Percentiles rank a stretch among this genome's conserved stretches.
These are phyloP conservation scores for Montifringilla adamsi DNA, from an alignment of 2,113 vertebrate genomes.

Conservation along the genomic window DNA sequence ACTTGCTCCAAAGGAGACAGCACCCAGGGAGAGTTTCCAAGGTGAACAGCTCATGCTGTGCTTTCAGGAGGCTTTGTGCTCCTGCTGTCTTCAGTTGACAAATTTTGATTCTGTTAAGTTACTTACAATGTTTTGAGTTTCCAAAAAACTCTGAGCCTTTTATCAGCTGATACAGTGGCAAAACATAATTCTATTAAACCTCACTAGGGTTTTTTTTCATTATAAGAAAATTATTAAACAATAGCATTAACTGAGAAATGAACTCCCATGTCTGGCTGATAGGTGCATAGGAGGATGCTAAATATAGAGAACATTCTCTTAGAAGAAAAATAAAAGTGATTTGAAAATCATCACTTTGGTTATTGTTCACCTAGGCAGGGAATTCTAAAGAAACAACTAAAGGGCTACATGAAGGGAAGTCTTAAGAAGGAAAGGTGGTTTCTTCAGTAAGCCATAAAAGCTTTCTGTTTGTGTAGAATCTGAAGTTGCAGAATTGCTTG, in stretches of 20 bases:
- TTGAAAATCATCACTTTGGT: conserved; percentile 34
- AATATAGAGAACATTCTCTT: conserved; percentile 52
- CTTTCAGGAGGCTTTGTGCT: conserved; percentile 10
- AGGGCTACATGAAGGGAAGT: neutral
- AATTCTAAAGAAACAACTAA: conserved; percentile 16
- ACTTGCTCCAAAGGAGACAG: accelerated
- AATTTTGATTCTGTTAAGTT: conserved; percentile 47
- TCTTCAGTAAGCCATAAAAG: conserved; percentile 1
- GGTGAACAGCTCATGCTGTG: neutral
- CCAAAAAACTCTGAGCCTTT: conserved; percentile 28
- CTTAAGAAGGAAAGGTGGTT: conserved; percentile 3
- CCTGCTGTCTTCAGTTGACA: conserved; percentile 33
- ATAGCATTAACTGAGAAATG: conserved; percentile 47
- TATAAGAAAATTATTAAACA: neutral
- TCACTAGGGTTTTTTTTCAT: neutral
- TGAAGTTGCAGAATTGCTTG: neutral
- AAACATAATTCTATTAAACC: conserved; percentile 56
- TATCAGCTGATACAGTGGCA: conserved; percentile 42
- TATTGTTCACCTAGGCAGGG: neutral
- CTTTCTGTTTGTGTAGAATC: conserved; percentile 7
- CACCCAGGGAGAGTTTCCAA: neutral
- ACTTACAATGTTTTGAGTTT: conserved; percentile 19
- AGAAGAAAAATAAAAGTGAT: conserved; percentile 12
- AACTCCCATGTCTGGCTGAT: conserved; percentile 32
- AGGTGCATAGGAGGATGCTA: conserved; percentile 60